Conservation (phyloP, 2,113 vertebrate genomes). For the Actenoides lindsayi region DNA sequence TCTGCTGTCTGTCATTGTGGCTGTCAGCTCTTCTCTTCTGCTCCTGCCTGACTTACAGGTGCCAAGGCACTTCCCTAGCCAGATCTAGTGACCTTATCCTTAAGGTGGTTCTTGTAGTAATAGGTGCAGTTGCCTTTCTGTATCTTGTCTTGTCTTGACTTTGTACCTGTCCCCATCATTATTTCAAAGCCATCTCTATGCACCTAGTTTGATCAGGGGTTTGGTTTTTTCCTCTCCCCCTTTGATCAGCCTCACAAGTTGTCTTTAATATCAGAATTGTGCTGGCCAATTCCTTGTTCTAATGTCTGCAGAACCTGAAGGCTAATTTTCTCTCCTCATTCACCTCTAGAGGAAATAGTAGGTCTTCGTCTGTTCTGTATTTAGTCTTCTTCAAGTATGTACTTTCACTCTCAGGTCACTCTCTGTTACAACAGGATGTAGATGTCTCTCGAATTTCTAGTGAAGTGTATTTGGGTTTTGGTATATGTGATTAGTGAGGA, state of each 20-base stretch:
- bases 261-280: neutral
- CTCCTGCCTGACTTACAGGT: neutral
- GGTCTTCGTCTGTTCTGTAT: neutral
- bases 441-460: neutral
- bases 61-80: neutral
- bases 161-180: neutral
- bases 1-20: neutral
- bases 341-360: neutral
- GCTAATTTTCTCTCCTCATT: neutral
- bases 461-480: neutral
- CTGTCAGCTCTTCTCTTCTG: neutral
- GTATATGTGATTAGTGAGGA: neutral
- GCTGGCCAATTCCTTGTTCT: neutral
- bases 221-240: neutral
- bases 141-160: neutral
- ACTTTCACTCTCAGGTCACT: neutral
- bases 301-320: neutral
- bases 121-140: neutral
- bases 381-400: neutral
- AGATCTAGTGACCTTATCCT: neutral
- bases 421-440: neutral
- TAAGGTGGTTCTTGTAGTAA: neutral
- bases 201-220: fast-evolving
- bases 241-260: neutral
- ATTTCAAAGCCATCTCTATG: neutral